phyloP scores from a whole-genome alignment of 2,113 vertebrate species.

The Electrona antarctica region DNA sequence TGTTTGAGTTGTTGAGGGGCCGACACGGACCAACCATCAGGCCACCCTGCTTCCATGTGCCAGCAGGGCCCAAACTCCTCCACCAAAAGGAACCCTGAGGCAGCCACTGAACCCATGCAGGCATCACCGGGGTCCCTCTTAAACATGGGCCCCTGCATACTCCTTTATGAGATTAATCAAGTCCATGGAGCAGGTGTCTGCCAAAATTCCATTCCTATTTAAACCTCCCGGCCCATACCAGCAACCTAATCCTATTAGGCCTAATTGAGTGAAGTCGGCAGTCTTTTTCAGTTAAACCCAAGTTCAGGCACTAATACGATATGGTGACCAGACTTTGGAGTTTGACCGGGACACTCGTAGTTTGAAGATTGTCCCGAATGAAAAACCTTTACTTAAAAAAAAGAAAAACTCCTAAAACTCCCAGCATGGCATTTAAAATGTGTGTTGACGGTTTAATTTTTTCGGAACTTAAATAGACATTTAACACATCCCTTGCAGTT shows the following conservation, averaged over 20 bases:
- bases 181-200: slow-evolving; percentile 85
- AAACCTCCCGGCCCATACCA: slow-evolving; percentile 87
- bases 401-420: no score
- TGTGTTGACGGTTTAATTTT: no score
- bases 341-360: no score
- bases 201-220: slow-evolving; percentile 86
- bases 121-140: slow-evolving; percentile 34
- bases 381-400: no score
- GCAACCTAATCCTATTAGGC: slow-evolving; percentile 92
- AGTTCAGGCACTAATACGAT: slow-evolving; percentile 90
- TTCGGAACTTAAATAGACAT: no score
- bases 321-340: no score
- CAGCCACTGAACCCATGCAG: slow-evolving; percentile 31
- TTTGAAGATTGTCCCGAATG: no score
- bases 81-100: slow-evolving; percentile 37
- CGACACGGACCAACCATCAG: background rate
- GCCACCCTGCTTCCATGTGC: slow-evolving; percentile 15
- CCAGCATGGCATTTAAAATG: no score
- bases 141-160: slow-evolving; percentile 70
- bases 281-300: slow-evolving; percentile 90
- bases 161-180: slow-evolving; percentile 87
- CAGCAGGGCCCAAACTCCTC: slow-evolving; percentile 23
- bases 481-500: no score
- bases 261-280: slow-evolving; percentile 91
- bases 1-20: no score